Percentiles rank a stretch among this genome's conserved stretches.
phyloP scores from a whole-genome alignment of 1,140 invertebrate genomes.

The Xylocopa sonorina region DNA sequence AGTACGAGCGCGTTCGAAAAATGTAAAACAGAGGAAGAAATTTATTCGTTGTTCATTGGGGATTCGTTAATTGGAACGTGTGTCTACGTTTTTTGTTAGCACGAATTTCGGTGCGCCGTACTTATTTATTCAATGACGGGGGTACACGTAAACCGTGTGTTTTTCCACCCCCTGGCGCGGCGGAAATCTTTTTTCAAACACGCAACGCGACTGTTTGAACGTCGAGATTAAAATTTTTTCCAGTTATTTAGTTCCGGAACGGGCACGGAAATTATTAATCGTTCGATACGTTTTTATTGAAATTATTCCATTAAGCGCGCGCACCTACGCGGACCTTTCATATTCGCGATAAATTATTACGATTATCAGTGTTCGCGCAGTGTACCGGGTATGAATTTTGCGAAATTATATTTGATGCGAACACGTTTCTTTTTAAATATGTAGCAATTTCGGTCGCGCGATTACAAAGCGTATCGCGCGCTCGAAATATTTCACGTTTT shows the following conservation, averaged over 20 bases:
- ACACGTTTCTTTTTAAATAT: no score
- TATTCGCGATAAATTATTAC: no score
- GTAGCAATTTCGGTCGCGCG: no score
- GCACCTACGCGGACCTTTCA: no score
- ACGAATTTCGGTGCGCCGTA: not conserved
- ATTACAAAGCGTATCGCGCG: no score
- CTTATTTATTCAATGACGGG: not conserved
- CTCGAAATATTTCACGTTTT: no score
- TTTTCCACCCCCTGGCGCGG: not conserved
- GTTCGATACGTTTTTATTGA: not conserved
- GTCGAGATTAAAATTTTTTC: not conserved
- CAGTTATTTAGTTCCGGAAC: no score
- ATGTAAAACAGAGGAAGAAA: not conserved
- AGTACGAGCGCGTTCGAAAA: not conserved
- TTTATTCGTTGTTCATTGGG: constrained; percentile 4
- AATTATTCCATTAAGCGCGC: no score
- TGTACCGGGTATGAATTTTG: no score
- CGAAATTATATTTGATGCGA: no score
- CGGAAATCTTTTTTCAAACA: not conserved
- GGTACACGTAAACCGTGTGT: not conserved
- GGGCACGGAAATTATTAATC: not conserved
- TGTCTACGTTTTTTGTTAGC: not conserved
- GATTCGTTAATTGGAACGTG: constrained; percentile 6
- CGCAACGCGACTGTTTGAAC: not conserved
- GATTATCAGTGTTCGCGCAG: no score